phyloP scores from a whole-genome alignment of 2,888 invertebrate genomes.

The Stenchaetothrips biformis region DNA sequence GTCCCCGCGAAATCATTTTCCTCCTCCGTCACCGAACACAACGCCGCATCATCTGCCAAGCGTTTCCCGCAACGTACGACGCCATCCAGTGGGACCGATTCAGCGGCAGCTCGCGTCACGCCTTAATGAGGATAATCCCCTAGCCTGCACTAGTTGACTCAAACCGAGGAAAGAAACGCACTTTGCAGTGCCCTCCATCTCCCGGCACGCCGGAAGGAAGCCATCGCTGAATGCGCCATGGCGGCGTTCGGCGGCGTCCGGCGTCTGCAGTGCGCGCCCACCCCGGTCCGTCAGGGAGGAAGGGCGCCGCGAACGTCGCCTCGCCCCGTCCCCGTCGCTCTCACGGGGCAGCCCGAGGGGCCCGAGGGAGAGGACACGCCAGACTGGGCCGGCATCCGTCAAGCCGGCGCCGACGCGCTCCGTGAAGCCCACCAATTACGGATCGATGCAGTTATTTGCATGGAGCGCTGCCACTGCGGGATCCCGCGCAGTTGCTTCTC shows the following conservation, averaged over 20 bases:
- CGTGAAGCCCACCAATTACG: constrained; percentile 15
- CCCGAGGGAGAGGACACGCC: background rate
- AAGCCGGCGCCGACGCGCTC: background rate
- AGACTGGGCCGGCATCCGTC: background rate
- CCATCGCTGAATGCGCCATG: no score
- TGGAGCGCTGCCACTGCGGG: background rate
- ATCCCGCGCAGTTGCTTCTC: no score
- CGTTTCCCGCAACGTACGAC: background rate
- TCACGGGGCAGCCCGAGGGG: background rate
- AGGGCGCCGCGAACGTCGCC: no score
- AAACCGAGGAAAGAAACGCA: no score
- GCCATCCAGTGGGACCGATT: no score
- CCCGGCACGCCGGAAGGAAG: no score
- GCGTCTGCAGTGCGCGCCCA: no score
- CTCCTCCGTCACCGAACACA: background rate
- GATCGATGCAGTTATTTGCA: constrained; percentile 19
- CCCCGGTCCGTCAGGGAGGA: no score
- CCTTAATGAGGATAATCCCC: background rate
- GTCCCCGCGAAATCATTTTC: background rate
- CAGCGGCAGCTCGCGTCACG: background rate
- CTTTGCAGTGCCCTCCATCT: no score
- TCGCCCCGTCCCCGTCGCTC: background rate
- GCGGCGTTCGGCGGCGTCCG: no score
- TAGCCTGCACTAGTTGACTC: no score
- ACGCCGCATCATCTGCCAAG: background rate